A percentile compares a stretch with the other conserved stretches of the same genome.
Conservation (phyloP, 2,797 vertebrate species). For the Hafferia zeledoni region DNA sequence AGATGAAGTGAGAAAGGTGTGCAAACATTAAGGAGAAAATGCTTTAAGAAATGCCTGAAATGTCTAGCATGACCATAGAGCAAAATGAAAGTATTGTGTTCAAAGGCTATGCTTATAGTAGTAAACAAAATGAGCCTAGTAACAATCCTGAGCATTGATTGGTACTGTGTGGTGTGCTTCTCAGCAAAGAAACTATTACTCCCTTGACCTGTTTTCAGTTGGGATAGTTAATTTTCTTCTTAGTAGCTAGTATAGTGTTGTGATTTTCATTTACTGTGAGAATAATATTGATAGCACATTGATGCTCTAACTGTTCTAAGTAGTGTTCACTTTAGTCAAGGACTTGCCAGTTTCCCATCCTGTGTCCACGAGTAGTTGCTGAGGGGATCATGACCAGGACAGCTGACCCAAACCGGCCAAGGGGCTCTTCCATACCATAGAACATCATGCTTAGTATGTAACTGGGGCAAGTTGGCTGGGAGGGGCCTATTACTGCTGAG, state of each 20-base stretch:
- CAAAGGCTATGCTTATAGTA: neutral
- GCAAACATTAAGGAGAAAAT: neutral
- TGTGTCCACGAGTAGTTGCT: neutral
- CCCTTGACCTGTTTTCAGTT: neutral
- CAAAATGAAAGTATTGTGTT: neutral
- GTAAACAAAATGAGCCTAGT: neutral
- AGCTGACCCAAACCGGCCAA: neutral
- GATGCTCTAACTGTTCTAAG: neutral
- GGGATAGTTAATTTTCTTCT: neutral
- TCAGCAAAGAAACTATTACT: neutral
- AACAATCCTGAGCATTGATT: neutral
- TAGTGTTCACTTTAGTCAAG: neutral
- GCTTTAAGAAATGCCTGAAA: neutral
- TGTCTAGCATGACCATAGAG: neutral
- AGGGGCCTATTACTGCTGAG: neutral
- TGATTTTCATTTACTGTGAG: neutral
- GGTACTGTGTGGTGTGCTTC: neutral
- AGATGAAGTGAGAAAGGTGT: neutral
- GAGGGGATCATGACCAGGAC: neutral
- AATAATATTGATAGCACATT: neutral
- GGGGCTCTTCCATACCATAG: rapidly evolving
- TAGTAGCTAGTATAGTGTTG: neutral
- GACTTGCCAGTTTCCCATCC: neutral
- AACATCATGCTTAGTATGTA: neutral
- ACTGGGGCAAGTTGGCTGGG: rapidly evolving